phyloP scores from a whole-genome alignment of 2,888 invertebrate genomes.

The Heliconius aoede region DNA sequence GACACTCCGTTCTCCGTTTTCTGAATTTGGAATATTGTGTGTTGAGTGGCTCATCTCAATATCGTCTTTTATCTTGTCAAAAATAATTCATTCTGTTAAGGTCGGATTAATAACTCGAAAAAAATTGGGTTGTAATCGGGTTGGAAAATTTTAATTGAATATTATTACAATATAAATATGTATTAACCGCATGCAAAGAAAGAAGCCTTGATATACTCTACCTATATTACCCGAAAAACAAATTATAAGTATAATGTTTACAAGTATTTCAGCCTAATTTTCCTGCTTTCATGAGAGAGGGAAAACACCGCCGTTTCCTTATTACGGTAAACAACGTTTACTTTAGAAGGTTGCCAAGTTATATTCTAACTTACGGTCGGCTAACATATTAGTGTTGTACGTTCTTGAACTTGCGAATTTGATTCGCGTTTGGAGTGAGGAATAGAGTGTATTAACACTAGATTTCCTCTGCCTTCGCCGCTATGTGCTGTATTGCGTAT shows the following conservation, averaged over 20 bases:
- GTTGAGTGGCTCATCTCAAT: too few relatives aligned
- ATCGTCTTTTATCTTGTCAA: too few relatives aligned
- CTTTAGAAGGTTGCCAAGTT: conserved; percentile 29
- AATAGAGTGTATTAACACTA: too few relatives aligned
- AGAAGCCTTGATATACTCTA: background rate
- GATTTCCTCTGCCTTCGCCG: too few relatives aligned
- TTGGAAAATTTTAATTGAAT: too few relatives aligned
- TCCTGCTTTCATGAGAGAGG: conserved; percentile 29
- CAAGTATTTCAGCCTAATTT: conserved; percentile 26
- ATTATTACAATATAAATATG: too few relatives aligned
- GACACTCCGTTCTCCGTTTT: too few relatives aligned
- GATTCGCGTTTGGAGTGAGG: background rate
- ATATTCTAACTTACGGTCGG: conserved; percentile 24
- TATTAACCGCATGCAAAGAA: background rate
- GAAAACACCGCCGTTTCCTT: conserved; percentile 29
- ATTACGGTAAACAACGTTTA: conserved; percentile 34
- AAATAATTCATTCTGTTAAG: too few relatives aligned
- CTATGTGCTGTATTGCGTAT: too few relatives aligned
- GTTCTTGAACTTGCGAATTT: background rate
- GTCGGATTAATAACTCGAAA: too few relatives aligned
- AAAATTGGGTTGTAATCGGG: too few relatives aligned
- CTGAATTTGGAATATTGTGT: too few relatives aligned
- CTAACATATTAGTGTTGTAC: conserved; percentile 18
- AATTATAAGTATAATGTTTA: conserved; percentile 22
- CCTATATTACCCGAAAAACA: background rate